Evolutionary conservation across 2,888 invertebrate genomes (phyloP), one percentile per base, ranked within the genome.

Genomic region (Keiferia lycopersicella): DNA sequence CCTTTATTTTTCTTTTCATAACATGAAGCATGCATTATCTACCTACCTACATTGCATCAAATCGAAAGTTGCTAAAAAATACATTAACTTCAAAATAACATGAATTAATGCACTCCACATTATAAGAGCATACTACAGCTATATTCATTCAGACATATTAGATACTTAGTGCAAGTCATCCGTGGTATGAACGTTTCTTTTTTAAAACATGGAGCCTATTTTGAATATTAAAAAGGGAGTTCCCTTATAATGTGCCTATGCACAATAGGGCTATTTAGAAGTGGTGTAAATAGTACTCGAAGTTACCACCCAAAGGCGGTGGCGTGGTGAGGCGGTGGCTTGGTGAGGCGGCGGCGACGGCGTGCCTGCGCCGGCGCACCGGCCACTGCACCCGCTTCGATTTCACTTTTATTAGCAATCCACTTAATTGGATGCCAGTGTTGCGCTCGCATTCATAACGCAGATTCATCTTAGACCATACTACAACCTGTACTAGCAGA

Each of bases 331-430:
- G 18, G 39, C 68, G 69, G 50, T 16, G 56, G n/a, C n/a, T 30
- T 30, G 18, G 39, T 67, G 69, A 65, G 65, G 61, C 61, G 38
- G 61, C 45, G 61, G 57, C 63, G 53, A 64, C 58, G 72, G 71
- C 68, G 69, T 67, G 65, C 65, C 64, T 66, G 65, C 63, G 65
- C 65, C 63, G 53, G 56, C 64, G 67, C 64, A 72, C 65, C 72
- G 91, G 91, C 88, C 91, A 88, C 87, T 90, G 91, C 90, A 89
- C 91, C 81, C 91, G 80, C 86, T 86, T 83, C 89, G 91, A 91
- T 91, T 91, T 91, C 91, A 91, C 91, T 91, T 91, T 91, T 91
- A 90, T 91, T 90, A 91, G 88, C 89, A 89, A 88, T 88, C 87
- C 85, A 88, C 89, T 87, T 91, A 91, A 91, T 91, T 91, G 89